Evolutionary conservation across 2,888 invertebrate species (phyloP), one percentile per base, ranked within the genome.

Genomic region (Chesias legatella): DNA sequence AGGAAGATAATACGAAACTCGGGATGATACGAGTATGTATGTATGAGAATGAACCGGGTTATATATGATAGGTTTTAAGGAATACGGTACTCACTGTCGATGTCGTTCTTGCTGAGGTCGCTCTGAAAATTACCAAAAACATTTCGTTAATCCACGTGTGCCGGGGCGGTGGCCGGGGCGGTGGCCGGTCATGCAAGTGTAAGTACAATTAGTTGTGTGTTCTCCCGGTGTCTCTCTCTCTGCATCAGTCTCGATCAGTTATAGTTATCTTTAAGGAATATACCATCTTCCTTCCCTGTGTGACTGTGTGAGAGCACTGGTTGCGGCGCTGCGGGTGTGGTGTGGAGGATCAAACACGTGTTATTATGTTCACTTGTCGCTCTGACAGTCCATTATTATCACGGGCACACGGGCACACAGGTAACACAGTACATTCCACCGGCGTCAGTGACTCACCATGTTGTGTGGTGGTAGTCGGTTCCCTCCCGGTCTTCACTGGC

Each of bases 21-120:
- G n/a, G n/a, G n/a, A n/a, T n/a, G n/a, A n/a, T n/a, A n/a, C n/a
- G n/a, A n/a, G n/a, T n/a, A n/a, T n/a, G n/a, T n/a, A n/a, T n/a
- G n/a, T n/a, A n/a, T n/a, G n/a, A n/a, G n/a, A n/a, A n/a, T n/a
- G n/a, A n/a, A n/a, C n/a, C n/a, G n/a, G n/a, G n/a, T n/a, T n/a
- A n/a, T n/a, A n/a, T n/a, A n/a, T n/a, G n/a, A n/a, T 2, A 33
- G 17, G 29, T 35, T 25, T 29, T 21, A 35, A 37, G 43, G 44
- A 53, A 25, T 43, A 22, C n/a, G n/a, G 58, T 90, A 95, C 95
- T 95, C 90, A 95, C 95, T 94, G 91, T 95, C 95, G 85, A 95
- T 84, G 86, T 95, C 95, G 90, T 92, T 94, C 89, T 93, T 93
- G 90, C 92, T 93, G 83, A 95, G 92, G 90, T 95, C 94, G 89